Evolutionary conservation across 2,797 vertebrate genomes (phyloP).

Genomic region (Chaenodraco wilsoni): DNA sequence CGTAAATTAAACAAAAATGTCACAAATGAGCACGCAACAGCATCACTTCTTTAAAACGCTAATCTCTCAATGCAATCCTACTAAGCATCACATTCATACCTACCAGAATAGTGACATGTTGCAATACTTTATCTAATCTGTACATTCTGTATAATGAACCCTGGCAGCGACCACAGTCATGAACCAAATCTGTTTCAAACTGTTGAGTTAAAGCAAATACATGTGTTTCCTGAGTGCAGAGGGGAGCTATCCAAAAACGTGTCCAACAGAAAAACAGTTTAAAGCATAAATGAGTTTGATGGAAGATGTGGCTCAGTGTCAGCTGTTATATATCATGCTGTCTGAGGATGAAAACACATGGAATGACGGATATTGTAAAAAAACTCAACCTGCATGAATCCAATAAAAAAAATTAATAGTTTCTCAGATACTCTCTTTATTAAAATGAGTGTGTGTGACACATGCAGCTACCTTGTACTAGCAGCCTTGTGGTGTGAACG

Average conservation of each 20-base stretch:
- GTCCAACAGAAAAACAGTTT: not conserved
- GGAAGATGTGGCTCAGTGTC: not conserved
- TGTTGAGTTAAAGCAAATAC: not conserved
- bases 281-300: too few species aligned
- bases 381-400: not conserved
- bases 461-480: constrained; percentile 90
- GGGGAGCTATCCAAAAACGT: not conserved
- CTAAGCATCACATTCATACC: too few species aligned
- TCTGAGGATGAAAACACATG: not conserved
- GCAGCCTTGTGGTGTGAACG: constrained; percentile 95
- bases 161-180: not conserved
- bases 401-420: not conserved
- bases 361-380: not conserved
- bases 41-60: too few species aligned
- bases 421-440: not conserved
- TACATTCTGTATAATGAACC: too few species aligned
- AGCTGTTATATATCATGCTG: not conserved
- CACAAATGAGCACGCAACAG: too few species aligned
- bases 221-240: not conserved
- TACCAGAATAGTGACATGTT: too few species aligned
- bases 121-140: too few species aligned
- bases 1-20: too few species aligned
- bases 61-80: too few species aligned
- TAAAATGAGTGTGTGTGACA: not conserved
- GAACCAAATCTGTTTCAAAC: not conserved